Conservation (phyloP, 2,797 vertebrate genomes). For the Notolepis coatsorum region DNA sequence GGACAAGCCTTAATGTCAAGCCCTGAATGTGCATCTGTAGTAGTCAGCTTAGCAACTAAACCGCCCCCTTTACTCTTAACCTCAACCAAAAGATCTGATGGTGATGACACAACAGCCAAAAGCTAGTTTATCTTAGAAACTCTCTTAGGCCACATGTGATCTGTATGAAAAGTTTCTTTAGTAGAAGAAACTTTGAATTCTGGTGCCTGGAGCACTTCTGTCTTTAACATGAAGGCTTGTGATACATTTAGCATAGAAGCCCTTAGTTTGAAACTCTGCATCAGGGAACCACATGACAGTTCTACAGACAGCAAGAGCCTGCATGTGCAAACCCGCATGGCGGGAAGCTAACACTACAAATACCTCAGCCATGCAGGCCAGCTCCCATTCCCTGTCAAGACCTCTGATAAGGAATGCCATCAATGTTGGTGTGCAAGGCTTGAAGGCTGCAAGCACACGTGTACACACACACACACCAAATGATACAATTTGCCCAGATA, state of each 20-base stretch:
- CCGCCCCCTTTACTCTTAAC: constrained; percentile 32
- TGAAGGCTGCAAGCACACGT: too few species aligned
- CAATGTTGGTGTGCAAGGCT: constrained; percentile 8
- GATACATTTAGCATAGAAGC: neutral
- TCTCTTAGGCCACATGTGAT: too few species aligned
- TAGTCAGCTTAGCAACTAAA: constrained; percentile 34
- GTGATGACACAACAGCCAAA: constrained; percentile 2
- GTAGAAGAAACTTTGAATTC: too few species aligned
- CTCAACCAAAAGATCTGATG: constrained; percentile 17
- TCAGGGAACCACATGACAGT: neutral
- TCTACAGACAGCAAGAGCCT: constrained; percentile 20
- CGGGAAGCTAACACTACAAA: constrained; percentile 7
- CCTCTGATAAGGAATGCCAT: constrained; percentile 4
- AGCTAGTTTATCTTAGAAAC: constrained; percentile 1
- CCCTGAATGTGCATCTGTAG: neutral
- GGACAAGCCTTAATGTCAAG: too few species aligned
- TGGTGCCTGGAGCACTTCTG: too few species aligned
- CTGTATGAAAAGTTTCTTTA: too few species aligned
- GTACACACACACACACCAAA: neutral
- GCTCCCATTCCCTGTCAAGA: constrained; percentile 9
- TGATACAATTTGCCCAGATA: neutral
- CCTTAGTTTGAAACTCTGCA: neutral
- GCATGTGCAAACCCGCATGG: constrained; percentile 55
- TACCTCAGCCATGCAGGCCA: constrained; percentile 6
- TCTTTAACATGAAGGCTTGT: neutral